Percentiles rank a stretch among this genome's conserved stretches.
Evolutionary conservation across 2,797 vertebrate genomes (phyloP).

Genomic region (Capromys pilorides): DNA sequence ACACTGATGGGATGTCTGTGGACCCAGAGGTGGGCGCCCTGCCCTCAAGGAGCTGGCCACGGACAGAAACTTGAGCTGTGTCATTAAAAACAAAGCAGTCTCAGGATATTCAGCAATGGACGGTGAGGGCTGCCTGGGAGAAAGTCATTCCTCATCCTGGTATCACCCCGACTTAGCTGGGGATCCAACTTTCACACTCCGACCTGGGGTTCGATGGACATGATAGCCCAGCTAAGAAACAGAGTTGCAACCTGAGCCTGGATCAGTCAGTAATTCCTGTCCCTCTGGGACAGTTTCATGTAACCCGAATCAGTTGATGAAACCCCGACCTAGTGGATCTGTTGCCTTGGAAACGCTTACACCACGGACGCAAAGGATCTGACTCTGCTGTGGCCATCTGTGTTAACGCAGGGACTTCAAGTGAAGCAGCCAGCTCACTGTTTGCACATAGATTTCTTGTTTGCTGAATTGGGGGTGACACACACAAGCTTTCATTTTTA

Average conservation of each 20-base stretch:
- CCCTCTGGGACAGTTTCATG: neutral
- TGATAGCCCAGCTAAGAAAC: neutral
- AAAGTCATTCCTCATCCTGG: neutral
- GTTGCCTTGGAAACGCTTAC: neutral
- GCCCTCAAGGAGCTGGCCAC: neutral
- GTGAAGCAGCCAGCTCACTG: neutral
- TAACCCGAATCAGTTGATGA: neutral
- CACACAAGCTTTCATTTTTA: conserved; percentile 9
- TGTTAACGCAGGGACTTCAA: neutral
- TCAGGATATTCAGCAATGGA: neutral
- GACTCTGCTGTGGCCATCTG: neutral
- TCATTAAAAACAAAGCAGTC: neutral
- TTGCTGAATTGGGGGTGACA: neutral
- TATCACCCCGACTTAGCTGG: neutral
- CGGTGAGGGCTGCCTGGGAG: neutral
- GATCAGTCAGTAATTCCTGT: neutral
- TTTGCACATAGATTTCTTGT: neutral
- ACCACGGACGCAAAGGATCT: neutral
- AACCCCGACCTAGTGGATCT: no score
- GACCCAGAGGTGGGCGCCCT: neutral
- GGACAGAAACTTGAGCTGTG: neutral
- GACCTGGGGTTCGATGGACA: neutral
- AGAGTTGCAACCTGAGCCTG: neutral
- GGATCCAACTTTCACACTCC: neutral
- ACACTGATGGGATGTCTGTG: neutral